Evolutionary conservation across 2,888 invertebrate genomes (phyloP).

Genomic region (Apocheima hispidaria): DNA sequence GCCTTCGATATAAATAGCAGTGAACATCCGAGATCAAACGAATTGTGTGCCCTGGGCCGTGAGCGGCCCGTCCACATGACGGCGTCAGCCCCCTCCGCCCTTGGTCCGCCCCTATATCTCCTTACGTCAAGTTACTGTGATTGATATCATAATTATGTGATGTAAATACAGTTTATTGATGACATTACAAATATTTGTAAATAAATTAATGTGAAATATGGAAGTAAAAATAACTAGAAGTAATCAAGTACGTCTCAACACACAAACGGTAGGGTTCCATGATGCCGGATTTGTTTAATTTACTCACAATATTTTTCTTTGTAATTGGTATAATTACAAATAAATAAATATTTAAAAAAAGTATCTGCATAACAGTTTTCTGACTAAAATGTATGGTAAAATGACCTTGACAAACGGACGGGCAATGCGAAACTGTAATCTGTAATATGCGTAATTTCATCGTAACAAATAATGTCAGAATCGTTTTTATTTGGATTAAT

Average conservation of each 20-base stretch:
- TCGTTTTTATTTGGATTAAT: no score
- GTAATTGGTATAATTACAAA: no score
- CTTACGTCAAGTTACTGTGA: conserved; percentile 29
- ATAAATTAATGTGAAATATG: no score
- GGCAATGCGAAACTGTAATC: background rate
- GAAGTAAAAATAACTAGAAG: background rate
- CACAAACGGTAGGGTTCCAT: no score
- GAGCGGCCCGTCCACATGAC: conserved; percentile 78
- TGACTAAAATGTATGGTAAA: no score
- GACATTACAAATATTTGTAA: background rate
- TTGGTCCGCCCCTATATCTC: conserved; percentile 36
- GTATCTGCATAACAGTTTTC: no score
- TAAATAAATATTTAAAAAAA: no score
- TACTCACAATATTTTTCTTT: no score
- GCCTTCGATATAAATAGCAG: conserved; percentile 82
- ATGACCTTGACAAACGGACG: background rate
- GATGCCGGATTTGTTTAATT: no score
- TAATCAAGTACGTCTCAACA: background rate
- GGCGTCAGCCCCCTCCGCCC: conserved; percentile 60
- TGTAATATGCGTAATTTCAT: no score
- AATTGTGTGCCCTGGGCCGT: conserved; percentile 82
- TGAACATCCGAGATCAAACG: conserved; percentile 81
- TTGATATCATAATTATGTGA: conserved; percentile 25
- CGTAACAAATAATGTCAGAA: no score
- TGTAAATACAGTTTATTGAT: conserved; percentile 22